phyloP scores from a whole-genome alignment of 2,113 vertebrate genomes.

The Erinaceus europaeus region DNA sequence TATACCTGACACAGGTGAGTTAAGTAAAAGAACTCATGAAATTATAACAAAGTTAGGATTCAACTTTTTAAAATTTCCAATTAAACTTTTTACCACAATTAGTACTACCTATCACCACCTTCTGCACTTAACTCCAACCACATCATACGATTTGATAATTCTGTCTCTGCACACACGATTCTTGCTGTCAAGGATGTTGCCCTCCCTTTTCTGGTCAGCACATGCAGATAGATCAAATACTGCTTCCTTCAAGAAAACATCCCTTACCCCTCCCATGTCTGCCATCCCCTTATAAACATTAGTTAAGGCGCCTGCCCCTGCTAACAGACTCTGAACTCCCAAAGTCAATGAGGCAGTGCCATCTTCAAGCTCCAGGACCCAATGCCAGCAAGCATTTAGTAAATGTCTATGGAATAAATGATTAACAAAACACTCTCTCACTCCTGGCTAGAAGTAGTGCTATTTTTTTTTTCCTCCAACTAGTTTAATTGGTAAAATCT shows the following conservation, averaged over 20 bases:
- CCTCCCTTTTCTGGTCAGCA: background rate
- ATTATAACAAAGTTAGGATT: too few relatives aligned
- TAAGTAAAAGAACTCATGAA: too few relatives aligned
- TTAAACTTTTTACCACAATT: background rate
- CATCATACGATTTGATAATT: background rate
- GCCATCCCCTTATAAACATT: background rate
- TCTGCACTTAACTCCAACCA: background rate
- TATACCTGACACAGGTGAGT: too few relatives aligned
- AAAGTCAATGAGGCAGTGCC: background rate
- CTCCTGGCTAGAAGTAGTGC: constrained; percentile 31
- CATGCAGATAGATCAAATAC: background rate
- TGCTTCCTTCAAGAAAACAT: constrained; percentile 21
- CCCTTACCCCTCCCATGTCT: background rate
- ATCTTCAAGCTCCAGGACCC: constrained; percentile 24
- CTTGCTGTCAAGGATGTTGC: background rate
- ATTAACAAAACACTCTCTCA: constrained; percentile 53
- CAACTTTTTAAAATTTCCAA: too few relatives aligned
- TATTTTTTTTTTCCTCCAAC: constrained; percentile 60
- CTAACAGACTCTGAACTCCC: background rate
- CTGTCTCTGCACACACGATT: background rate
- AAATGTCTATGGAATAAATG: constrained; percentile 58
- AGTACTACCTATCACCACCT: background rate
- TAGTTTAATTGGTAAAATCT: constrained; percentile 69
- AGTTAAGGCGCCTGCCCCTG: background rate
- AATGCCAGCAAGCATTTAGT: constrained; percentile 13